These are phyloP conservation scores for Amphiprion ocellaris DNA, from an alignment of 2,113 vertebrate species.

Conservation along the genomic window DNA sequence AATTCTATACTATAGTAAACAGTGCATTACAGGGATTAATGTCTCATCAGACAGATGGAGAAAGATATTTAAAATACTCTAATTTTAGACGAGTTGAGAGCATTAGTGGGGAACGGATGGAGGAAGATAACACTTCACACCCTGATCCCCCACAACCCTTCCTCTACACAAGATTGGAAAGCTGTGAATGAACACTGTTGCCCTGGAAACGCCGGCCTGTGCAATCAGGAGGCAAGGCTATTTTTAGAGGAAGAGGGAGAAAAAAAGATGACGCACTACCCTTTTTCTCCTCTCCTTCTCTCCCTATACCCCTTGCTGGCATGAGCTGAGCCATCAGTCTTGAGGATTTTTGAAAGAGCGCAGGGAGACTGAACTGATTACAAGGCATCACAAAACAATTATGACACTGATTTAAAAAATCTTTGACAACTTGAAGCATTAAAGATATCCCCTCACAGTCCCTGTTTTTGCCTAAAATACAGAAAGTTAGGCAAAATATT, in stretches of 20 bases:
- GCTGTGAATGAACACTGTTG: slow-evolving; percentile 84
- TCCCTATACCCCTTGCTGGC: slow-evolving; percentile 28
- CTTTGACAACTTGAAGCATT: not conserved
- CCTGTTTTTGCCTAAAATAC: not conserved
- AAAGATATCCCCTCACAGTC: not conserved
- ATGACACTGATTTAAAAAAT: not conserved
- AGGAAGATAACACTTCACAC: slow-evolving; percentile 55
- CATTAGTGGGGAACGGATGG: slow-evolving; percentile 33
- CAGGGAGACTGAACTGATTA: slow-evolving; percentile 10
- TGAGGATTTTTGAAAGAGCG: slow-evolving; percentile 17
- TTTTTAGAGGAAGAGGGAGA: slow-evolving; percentile 79
- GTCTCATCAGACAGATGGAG: not conserved
- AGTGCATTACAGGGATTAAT: not conserved
- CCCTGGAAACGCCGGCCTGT: slow-evolving; percentile 85
- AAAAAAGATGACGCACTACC: slow-evolving; percentile 77
- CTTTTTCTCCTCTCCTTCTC: slow-evolving; percentile 38
- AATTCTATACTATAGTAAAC: not conserved
- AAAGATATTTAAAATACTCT: slow-evolving; percentile 9
- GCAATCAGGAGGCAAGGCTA: slow-evolving; percentile 75
- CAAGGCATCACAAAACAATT: not conserved
- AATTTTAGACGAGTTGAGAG: slow-evolving; percentile 11
- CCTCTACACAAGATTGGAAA: slow-evolving; percentile 65
- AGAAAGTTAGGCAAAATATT: slow-evolving; percentile 1
- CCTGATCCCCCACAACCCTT: slow-evolving; percentile 48
- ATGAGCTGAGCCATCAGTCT: slow-evolving; percentile 50